phyloP scores from a whole-genome alignment of 2,113 vertebrate species.

The Prionailurus bengalensis region DNA sequence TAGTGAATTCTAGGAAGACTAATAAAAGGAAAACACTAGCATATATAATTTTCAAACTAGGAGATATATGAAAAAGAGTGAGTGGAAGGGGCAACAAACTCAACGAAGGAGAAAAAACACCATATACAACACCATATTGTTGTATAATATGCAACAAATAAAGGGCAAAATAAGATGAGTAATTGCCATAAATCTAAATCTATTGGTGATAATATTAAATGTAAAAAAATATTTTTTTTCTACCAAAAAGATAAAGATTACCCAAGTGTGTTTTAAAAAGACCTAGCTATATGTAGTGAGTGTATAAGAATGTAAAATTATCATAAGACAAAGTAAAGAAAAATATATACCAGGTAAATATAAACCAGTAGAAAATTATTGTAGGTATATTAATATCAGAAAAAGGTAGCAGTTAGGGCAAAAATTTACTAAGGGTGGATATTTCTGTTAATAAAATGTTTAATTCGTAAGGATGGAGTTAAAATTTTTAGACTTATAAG shows the following conservation, averaged over 20 bases:
- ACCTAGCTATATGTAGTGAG: not conserved
- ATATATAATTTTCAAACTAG: not conserved
- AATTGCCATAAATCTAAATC: not conserved
- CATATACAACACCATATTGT: too few relatives aligned
- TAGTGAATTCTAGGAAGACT: not conserved
- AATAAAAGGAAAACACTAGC: not conserved
- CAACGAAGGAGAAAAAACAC: not conserved
- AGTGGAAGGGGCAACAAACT: not conserved
- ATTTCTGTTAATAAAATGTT: not conserved
- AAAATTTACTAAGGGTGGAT: not conserved
- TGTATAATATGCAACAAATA: not conserved
- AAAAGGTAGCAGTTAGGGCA: not conserved
- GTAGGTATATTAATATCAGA: not conserved
- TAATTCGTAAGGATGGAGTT: not conserved
- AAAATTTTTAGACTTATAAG: not conserved
- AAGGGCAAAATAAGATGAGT: not conserved
- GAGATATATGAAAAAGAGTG: not conserved
- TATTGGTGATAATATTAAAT: not conserved
- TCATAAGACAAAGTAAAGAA: not conserved
- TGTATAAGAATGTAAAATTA: constrained; percentile 7
- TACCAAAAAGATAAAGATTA: not conserved
- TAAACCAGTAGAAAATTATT: not conserved
- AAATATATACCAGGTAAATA: not conserved
- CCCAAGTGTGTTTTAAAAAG: not conserved
- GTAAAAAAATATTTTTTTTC: not conserved